Evolutionary conservation across 2,797 vertebrate species (phyloP).

Genomic region (Gymnothorax javanicus): DNA sequence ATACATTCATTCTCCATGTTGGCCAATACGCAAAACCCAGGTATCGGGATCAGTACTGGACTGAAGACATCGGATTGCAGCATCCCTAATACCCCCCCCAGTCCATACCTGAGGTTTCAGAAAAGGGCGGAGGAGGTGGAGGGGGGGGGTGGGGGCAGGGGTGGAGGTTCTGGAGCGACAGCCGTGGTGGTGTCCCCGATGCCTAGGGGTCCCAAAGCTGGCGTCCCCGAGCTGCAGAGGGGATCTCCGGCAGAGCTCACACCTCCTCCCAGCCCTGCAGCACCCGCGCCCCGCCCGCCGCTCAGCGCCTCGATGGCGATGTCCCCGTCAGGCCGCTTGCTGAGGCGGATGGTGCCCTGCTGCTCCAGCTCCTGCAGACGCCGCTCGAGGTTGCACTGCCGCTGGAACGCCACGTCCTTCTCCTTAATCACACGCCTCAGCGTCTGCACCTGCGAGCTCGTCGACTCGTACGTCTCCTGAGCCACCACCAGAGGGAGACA

Average conservation of each 20-base stretch:
- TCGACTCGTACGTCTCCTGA: constrained; percentile 90
- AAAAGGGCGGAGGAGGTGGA: constrained; percentile 76
- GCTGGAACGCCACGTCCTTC: constrained; percentile 90
- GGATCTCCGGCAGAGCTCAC: neutral
- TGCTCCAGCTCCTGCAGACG: constrained; percentile 77
- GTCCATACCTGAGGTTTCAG: constrained; percentile 59
- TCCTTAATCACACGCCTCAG: constrained; percentile 88
- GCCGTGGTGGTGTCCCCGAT: constrained; percentile 39
- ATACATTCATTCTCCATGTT: no score
- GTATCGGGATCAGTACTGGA: no score
- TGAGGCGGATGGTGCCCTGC: constrained; percentile 77
- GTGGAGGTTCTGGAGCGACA: constrained; percentile 51
- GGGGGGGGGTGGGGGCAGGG: constrained; percentile 69
- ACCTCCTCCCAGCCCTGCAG: constrained; percentile 28
- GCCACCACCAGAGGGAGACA: constrained; percentile 18
- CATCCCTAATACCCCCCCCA: neutral
- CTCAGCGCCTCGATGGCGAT: constrained; percentile 67
- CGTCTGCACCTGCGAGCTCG: constrained; percentile 85
- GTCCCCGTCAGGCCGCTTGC: constrained; percentile 77
- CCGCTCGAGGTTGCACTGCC: constrained; percentile 80
- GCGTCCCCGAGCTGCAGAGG: constrained; percentile 19
- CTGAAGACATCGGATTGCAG: neutral
- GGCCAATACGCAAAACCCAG: no score
- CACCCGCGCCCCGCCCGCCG: constrained; percentile 18
- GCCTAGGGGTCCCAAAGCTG: neutral